Percentiles rank a stretch among this genome's conserved stretches.
Evolutionary conservation across 2,888 invertebrate species (phyloP).

Genomic region (Apodemia mormo): DNA sequence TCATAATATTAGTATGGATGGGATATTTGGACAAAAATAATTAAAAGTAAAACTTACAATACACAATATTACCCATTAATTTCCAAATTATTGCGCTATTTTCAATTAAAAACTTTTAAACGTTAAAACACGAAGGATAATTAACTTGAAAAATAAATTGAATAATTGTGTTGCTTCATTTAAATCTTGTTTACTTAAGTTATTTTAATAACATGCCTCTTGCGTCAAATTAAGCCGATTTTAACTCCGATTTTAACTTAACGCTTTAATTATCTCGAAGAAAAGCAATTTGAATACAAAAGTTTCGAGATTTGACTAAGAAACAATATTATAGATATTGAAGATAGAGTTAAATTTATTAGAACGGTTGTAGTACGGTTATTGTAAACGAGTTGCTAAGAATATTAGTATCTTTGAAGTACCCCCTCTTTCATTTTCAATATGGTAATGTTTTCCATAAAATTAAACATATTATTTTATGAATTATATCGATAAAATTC

Average conservation of each 20-base stretch:
- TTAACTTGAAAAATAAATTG: background rate
- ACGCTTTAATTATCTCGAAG: slow-evolving; percentile 17
- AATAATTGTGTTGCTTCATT: slow-evolving; percentile 6
- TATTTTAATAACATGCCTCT: slow-evolving; percentile 18
- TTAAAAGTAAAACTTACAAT: too few species aligned
- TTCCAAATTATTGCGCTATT: too few species aligned
- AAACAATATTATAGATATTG: background rate
- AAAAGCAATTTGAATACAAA: slow-evolving; percentile 17
- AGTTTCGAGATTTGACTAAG: background rate
- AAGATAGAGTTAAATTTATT: background rate
- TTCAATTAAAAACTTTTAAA: background rate
- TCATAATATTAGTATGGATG: too few species aligned
- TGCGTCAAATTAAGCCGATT: slow-evolving; percentile 17
- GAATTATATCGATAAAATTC: too few species aligned
- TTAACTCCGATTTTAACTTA: slow-evolving; percentile 16
- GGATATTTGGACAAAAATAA: too few species aligned
- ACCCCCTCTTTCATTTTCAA: too few species aligned
- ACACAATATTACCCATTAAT: too few species aligned
- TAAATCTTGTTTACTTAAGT: slow-evolving; percentile 15
- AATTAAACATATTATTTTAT: too few species aligned
- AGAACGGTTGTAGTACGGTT: too few species aligned
- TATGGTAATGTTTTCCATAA: too few species aligned
- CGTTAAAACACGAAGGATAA: background rate
- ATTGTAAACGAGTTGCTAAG: background rate
- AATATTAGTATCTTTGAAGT: background rate